These are phyloP conservation scores for Blastobasis adustella DNA, from an alignment of 2,888 invertebrate species.

Conservation along the genomic window DNA sequence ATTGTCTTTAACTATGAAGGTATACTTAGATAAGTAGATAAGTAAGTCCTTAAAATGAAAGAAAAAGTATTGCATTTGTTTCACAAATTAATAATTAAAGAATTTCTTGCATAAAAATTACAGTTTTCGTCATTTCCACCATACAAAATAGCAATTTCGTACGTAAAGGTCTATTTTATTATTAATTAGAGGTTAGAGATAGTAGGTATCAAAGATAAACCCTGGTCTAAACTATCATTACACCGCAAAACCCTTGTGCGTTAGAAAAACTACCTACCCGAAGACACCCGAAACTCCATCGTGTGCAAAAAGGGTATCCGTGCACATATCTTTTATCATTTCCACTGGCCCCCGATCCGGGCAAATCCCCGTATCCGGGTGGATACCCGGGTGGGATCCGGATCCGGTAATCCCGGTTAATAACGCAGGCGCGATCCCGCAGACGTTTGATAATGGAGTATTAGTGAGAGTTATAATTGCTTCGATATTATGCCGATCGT, in stretches of 20 bases:
- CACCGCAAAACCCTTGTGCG: background rate
- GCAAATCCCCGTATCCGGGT: conserved; percentile 70
- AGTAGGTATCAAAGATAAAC: no score
- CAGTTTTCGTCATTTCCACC: no score
- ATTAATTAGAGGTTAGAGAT: no score
- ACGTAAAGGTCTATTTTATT: no score
- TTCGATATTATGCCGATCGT: conserved; percentile 45
- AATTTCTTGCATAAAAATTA: no score
- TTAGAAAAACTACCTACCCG: conserved; percentile 6
- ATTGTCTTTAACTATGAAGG: no score
- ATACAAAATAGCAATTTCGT: no score
- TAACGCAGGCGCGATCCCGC: conserved; percentile 48
- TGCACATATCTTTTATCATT: conserved; percentile 68
- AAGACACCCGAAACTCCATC: conserved; percentile 17
- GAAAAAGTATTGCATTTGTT: no score
- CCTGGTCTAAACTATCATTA: no score
- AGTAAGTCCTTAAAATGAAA: no score
- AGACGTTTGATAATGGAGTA: conserved; percentile 57
- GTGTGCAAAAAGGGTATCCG: conserved; percentile 27
- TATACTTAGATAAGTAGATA: no score
- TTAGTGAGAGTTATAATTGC: conserved; percentile 64
- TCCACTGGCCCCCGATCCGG: conserved; percentile 60
- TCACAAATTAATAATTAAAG: no score
- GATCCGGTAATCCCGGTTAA: conserved; percentile 73
- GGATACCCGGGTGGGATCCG: conserved; percentile 39